Conservation (phyloP, 2,888 invertebrate genomes). For the Pyrgus malvae region DNA sequence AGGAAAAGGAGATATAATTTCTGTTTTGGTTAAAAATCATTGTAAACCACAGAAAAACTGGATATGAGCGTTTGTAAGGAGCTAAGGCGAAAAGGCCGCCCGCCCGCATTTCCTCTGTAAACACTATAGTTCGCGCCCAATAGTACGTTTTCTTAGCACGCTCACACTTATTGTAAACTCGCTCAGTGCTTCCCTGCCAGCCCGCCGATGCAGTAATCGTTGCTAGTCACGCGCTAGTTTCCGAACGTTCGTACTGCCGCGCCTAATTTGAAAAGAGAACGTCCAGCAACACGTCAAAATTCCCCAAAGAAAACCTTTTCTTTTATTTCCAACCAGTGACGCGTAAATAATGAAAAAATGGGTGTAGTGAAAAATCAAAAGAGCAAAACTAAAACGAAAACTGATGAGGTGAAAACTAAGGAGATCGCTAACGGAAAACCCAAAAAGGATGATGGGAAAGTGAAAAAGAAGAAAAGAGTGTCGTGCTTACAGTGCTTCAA, state of each 20-base stretch:
- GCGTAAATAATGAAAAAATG: slow-evolving; percentile 58
- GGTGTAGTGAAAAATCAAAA: slow-evolving; percentile 72
- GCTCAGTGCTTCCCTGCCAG: slow-evolving; percentile 66
- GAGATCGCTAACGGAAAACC: slow-evolving; percentile 59
- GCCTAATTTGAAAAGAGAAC: slow-evolving; percentile 41
- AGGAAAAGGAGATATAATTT: too few species aligned
- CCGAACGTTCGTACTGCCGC: slow-evolving; percentile 68
- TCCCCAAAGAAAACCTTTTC: neutral
- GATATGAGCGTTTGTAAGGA: too few species aligned
- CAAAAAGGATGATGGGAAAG: slow-evolving; percentile 66
- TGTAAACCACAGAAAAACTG: too few species aligned
- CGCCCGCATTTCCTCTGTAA: too few species aligned
- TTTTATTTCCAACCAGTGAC: neutral
- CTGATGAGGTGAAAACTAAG: slow-evolving; percentile 38
- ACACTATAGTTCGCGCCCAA: too few species aligned
- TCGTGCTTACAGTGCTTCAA: slow-evolving; percentile 80
- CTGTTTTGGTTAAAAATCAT: too few species aligned
- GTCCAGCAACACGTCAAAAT: slow-evolving; percentile 20
- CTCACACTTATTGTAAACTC: too few species aligned
- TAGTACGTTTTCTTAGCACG: too few species aligned
- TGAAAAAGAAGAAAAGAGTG: slow-evolving; percentile 76
- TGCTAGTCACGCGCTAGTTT: slow-evolving; percentile 76
- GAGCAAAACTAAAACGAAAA: slow-evolving; percentile 59
- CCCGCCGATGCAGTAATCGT: slow-evolving; percentile 75
- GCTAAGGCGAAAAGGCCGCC: too few species aligned